Base-by-base conservation (phyloP, 2,113 vertebrate species). In the Hippocampus mohnikei region DNA sequence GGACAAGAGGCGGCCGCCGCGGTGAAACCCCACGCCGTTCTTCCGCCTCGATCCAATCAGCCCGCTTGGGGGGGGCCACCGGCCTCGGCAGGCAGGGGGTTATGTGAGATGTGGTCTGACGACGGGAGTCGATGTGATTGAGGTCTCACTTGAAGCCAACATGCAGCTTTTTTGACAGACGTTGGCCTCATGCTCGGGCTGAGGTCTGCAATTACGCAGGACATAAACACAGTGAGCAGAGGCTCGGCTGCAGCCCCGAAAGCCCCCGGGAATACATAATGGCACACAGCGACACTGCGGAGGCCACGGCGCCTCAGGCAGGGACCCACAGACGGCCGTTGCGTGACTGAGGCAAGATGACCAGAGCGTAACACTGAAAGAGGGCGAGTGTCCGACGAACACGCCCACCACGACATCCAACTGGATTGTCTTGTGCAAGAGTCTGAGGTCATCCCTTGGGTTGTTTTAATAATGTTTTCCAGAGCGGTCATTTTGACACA, bases 161-260 rank as follows among this genome's bases (percentile, higher is more conserved):
- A 71, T 81, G 50, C 73, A 72, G 58, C 81, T 86, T 84, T 88
- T 91, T 87, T 90, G 84, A 90, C 90, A 91, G 88, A 90, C 70
- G 67, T 79, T 83, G 88, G 86, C 83, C 84, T 89, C 82, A 81
- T 79, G 82, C 85, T 85, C 83, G 80, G 85, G 80, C 83, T 86
- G 87, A 91, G 84, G 86, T 83, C 87, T 92, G 83, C 85, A 90
- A 89, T 91, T 90, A 91, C 86, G 85, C 83, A 87, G 85, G 77
- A 90, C 84, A 88, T 91, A 90, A 92, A 90, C 85, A 89, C 72
- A 69, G 84, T 82, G 81, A 8, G 48, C 80, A 41, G 62, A 71
- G 63, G 83, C 84, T 74, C 25, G 72, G 64, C 78, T 74, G 84
- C 80, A 79, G 81, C 76, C 77, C 65, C 1, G 9, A 78, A 71